A percentile compares a stretch with the other conserved stretches of the same genome.
Evolutionary conservation across 2,888 invertebrate genomes (phyloP).

Genomic region (Tethea ocularis): DNA sequence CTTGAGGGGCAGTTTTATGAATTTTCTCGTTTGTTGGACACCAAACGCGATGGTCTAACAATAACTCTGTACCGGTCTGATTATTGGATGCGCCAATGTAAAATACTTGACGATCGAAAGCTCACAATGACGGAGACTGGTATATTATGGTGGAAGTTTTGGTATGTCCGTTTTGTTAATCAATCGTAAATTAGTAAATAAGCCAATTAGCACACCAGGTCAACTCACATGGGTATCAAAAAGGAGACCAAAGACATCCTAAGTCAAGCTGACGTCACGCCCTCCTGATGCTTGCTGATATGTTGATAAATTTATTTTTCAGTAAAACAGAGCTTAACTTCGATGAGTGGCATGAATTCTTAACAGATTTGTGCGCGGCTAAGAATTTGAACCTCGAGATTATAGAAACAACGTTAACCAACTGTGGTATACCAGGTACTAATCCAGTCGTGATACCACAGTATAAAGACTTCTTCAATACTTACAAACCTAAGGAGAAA

Average conservation of each 20-base stretch:
- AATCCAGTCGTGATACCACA: slow-evolving; percentile 41
- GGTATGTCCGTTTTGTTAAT: too few relatives aligned
- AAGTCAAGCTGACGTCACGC: too few relatives aligned
- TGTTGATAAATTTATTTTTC: slow-evolving; percentile 18
- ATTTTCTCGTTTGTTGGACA: slow-evolving; percentile 42
- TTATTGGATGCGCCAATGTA: slow-evolving; percentile 54
- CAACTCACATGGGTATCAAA: too few relatives aligned
- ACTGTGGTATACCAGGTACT: slow-evolving; percentile 51
- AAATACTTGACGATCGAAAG: slow-evolving; percentile 47
- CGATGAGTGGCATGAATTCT: slow-evolving; percentile 46
- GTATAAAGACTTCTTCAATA: slow-evolving; percentile 51
- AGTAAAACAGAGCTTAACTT: slow-evolving; percentile 49
- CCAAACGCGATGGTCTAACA: slow-evolving; percentile 36
- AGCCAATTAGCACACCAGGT: too few relatives aligned
- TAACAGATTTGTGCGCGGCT: slow-evolving; percentile 39
- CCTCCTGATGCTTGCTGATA: too few relatives aligned
- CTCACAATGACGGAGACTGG: slow-evolving; percentile 58
- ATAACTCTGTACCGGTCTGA: slow-evolving; percentile 49
- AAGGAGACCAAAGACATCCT: too few relatives aligned
- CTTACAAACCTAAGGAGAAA: slow-evolving; percentile 41
- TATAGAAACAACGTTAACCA: slow-evolving; percentile 35
- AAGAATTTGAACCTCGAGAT: slow-evolving; percentile 36
- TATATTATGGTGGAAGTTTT: slow-evolving; percentile 42
- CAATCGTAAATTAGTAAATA: too few relatives aligned
- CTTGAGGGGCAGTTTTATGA: slow-evolving; percentile 49